Evolutionary conservation across 2,888 invertebrate species (phyloP), one percentile per base, ranked within the genome.

Genomic region (Monochamus alternatus): DNA sequence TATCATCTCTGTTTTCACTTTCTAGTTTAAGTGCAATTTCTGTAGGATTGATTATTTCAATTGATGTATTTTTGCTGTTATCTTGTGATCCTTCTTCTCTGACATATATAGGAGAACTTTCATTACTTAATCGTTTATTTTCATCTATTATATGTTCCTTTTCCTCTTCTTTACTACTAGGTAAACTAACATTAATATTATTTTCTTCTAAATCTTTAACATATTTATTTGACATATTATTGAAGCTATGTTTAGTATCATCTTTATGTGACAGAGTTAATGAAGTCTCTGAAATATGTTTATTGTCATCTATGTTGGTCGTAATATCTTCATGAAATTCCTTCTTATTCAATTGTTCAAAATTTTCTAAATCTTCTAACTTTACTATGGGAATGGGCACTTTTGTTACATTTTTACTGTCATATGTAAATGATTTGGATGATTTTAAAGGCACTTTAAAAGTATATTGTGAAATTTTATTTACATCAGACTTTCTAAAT

Each of bases 401-500:
- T 22, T 30, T 63, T 44, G 62, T 71, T 71, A 63, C 60, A 47
- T 63, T 59, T 59, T 69, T 72, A 76, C 73, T 79, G 73, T 66
- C 68, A 72, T 62, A 51, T 72, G 79, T 75, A 73, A 76, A 74
- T 70, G 77, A 76, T 76, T 67, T 73, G 38, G 44, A 62, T 55
- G 74, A 30, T 67, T 60, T 71, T 70, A 75, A 66, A 81, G 81
- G 81, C 80, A 81, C 80, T 81, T 74, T 59, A 69, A 75, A 47
- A 52, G 73, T 74, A 77, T 79, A 74, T 66, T 78, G 62, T 74
- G 73, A 71, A 65, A 73, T 76, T 76, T 75, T 81, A 80, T 76
- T 68, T 80, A 79, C 79, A 80, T 84, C 83, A 83, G 82, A 81
- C 81, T 83, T 80, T 73, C 77, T 43, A 75, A 71, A 71, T 47